Conservation (phyloP, 2,888 invertebrate genomes). For the Celastrina argiolus region DNA sequence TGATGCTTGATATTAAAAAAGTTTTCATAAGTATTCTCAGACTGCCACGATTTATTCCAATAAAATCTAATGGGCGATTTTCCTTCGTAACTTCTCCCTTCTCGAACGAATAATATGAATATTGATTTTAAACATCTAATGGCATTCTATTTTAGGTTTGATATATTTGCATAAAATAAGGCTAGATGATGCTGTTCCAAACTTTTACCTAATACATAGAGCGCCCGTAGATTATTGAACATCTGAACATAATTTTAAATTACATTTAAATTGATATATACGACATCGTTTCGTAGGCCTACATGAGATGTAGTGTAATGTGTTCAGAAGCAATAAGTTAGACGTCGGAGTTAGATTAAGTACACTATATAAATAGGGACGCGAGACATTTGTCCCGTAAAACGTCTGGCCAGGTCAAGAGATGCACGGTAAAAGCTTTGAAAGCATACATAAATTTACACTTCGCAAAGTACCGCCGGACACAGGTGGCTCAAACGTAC, state of each 20-base stretch:
- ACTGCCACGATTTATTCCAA: slow-evolving; percentile 34
- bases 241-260: background rate
- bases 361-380: slow-evolving; percentile 61
- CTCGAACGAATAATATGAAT: slow-evolving; percentile 16
- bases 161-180: background rate
- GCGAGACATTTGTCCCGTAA: slow-evolving; percentile 62
- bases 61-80: slow-evolving; percentile 31
- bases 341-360: slow-evolving; percentile 47
- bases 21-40: slow-evolving; percentile 56
- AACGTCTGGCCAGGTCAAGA: slow-evolving; percentile 73
- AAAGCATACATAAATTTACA: slow-evolving; percentile 73
- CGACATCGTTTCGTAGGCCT: slow-evolving; percentile 25
- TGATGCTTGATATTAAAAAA: slow-evolving; percentile 73
- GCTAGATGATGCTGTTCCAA: background rate
- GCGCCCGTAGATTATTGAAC: background rate
- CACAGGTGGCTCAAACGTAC: slow-evolving; percentile 61
- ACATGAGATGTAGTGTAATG: slow-evolving; percentile 31
- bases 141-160: background rate
- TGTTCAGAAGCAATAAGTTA: slow-evolving; percentile 38
- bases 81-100: slow-evolving; percentile 20
- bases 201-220: no score
- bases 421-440: slow-evolving; percentile 71
- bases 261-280: background rate
- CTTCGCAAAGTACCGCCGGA: slow-evolving; percentile 56
- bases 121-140: slow-evolving; percentile 14